Percentiles rank a stretch among this genome's conserved stretches.
These are phyloP conservation scores for Sorex fumeus DNA, from an alignment of 2,113 vertebrate genomes.

Conservation along the genomic window DNA sequence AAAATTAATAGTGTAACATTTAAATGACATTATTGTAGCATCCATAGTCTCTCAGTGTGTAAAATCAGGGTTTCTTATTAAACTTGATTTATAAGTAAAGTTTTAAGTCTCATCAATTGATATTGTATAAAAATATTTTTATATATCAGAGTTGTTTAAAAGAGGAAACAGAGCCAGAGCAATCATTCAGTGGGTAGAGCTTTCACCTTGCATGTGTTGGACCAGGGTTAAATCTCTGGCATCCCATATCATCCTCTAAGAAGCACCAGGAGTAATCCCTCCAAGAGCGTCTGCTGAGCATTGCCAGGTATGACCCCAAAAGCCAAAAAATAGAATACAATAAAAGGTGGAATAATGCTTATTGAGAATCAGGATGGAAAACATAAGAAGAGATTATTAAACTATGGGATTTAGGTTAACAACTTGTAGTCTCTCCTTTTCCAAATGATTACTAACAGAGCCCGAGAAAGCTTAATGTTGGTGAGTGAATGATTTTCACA, in stretches of 20 bases:
- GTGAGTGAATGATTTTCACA: no score
- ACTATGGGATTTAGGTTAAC: slow-evolving; percentile 32
- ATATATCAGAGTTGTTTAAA: not conserved
- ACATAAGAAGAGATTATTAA: slow-evolving; percentile 12
- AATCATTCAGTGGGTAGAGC: no score
- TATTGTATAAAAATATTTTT: not conserved
- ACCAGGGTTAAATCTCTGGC: no score
- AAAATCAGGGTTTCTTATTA: slow-evolving; percentile 45
- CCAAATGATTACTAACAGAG: not conserved
- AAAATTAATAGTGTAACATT: not conserved
- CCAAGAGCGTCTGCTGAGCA: no score
- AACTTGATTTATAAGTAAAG: slow-evolving; percentile 24
- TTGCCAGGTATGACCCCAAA: no score
- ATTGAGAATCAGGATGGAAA: slow-evolving; percentile 14
- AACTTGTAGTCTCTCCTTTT: not conserved
- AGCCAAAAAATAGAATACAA: no score
- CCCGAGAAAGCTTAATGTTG: no score
- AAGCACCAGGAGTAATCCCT: no score
- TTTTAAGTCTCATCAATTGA: not conserved
- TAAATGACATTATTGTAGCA: not conserved
- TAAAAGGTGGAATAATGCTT: not conserved
- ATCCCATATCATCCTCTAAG: no score
- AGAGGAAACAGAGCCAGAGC: not conserved
- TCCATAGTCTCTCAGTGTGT: not conserved
- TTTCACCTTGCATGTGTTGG: no score